phyloP scores from a whole-genome alignment of 1,140 invertebrate genomes.

The Caenorhabditis remanei region DNA sequence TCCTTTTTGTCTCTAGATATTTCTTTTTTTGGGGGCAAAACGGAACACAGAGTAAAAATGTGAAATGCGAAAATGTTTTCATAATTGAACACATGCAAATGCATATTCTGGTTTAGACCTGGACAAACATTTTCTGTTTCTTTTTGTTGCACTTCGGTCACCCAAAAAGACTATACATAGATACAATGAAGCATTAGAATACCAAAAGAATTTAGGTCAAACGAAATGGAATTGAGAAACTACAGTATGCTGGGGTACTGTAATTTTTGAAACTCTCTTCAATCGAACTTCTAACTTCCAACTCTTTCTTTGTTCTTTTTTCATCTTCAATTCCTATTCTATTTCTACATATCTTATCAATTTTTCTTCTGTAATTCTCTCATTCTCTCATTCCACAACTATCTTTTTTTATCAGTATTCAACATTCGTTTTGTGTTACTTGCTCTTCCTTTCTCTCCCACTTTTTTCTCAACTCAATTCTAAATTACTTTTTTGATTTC shows the following conservation, averaged over 20 bases:
- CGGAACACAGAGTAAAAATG: not conserved
- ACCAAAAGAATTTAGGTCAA: not conserved
- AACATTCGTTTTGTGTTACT: conserved; percentile 29
- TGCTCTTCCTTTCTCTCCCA: conserved; percentile 28
- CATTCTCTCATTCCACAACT: not conserved
- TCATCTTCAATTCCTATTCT: not conserved
- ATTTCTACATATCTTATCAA: conserved; percentile 1
- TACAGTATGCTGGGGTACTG: too few species aligned
- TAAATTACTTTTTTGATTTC: too few species aligned
- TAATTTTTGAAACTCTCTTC: not conserved
- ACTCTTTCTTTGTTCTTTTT: not conserved
- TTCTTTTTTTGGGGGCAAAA: not conserved
- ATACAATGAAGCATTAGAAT: not conserved
- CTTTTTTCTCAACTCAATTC: conserved; percentile 10
- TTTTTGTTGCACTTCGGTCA: not conserved
- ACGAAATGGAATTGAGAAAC: not conserved
- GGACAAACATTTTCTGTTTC: conserved; percentile 1
- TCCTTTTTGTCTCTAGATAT: not conserved
- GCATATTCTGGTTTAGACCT: not conserved
- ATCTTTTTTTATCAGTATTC: not conserved
- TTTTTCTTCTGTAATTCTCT: conserved; percentile 8
- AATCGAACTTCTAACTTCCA: not conserved
- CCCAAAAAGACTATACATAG: not conserved
- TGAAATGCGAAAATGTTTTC: not conserved
- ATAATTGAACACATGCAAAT: not conserved